Evolutionary conservation across 2,888 invertebrate species (phyloP).

Genomic region (Aspidapion aeneum): DNA sequence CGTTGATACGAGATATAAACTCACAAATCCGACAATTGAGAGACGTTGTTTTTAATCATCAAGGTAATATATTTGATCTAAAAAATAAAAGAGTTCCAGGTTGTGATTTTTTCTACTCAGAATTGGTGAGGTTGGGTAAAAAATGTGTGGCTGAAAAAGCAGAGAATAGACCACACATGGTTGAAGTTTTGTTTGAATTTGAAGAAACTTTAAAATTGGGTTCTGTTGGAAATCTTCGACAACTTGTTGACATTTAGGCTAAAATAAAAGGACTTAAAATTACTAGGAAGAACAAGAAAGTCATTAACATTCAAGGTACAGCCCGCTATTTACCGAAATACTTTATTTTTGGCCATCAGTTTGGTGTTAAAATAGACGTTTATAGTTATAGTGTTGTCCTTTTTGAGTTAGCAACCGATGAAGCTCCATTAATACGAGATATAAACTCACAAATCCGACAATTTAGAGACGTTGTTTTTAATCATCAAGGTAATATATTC

Average conservation of each 20-base stretch:
- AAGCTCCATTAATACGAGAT: constrained; percentile 58
- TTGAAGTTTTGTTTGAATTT: constrained; percentile 52
- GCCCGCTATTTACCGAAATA: constrained; percentile 92
- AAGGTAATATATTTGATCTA: constrained; percentile 45
- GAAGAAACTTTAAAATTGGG: too few relatives aligned
- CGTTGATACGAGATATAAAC: constrained; percentile 56
- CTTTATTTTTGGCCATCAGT: constrained; percentile 69
- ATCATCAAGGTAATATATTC: constrained; percentile 45
- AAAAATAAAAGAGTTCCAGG: constrained; percentile 52
- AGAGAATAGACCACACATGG: constrained; percentile 74
- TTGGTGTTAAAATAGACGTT: constrained; percentile 91
- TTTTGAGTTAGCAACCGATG: constrained; percentile 76
- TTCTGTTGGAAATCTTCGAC: too few relatives aligned
- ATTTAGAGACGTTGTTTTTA: constrained; percentile 64
- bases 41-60: constrained; percentile 55
- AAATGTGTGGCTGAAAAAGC: constrained; percentile 63
- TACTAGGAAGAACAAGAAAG: constrained; percentile 61
- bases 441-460: constrained; percentile 51
- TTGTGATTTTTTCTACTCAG: constrained; percentile 53
- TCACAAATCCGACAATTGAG: constrained; percentile 57
- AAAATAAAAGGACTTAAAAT: constrained; percentile 67
- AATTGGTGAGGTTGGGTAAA: constrained; percentile 63
- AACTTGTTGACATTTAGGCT: too few relatives aligned
- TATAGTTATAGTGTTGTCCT: constrained; percentile 91
- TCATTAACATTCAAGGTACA: constrained; percentile 85